Evolutionary conservation across 2,888 invertebrate species (phyloP).

Genomic region (Cremastobaeus sp.): DNA sequence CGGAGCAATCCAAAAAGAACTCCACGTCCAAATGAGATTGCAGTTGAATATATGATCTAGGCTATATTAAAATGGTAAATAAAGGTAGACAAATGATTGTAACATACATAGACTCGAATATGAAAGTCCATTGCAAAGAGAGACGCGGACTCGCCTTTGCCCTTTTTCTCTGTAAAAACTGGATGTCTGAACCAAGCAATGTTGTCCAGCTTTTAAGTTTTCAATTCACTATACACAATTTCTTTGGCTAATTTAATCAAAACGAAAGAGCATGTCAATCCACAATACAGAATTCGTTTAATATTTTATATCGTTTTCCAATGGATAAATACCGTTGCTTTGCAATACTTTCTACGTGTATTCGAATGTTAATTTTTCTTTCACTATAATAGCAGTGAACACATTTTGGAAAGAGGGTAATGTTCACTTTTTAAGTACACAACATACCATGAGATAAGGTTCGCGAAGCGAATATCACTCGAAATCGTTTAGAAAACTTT

Average conservation of each 20-base stretch:
- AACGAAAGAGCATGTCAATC: too few relatives aligned
- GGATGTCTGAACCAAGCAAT: not conserved
- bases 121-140: conserved; percentile 6
- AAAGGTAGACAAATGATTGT: not conserved
- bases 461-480: conserved; percentile 39
- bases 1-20: conserved; percentile 43
- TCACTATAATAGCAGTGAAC: not conserved
- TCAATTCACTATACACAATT: not conserved
- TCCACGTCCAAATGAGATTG: conserved; percentile 32
- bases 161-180: conserved; percentile 38
- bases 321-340: not conserved
- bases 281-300: too few relatives aligned
- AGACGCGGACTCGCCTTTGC: conserved; percentile 12
- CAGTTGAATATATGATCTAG: conserved; percentile 16
- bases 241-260: not conserved
- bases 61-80: not conserved
- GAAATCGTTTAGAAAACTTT: not conserved
- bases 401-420: conserved; percentile 5
- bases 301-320: conserved; percentile 18
- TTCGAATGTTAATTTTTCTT: not conserved
- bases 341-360: not conserved
- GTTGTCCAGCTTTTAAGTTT: conserved; percentile 11
- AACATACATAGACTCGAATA: not conserved
- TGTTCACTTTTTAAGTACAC: conserved; percentile 27
- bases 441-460: conserved; percentile 40